Conservation (phyloP, 2,797 vertebrate genomes). For the Tragelaphus eurycerus region DNA sequence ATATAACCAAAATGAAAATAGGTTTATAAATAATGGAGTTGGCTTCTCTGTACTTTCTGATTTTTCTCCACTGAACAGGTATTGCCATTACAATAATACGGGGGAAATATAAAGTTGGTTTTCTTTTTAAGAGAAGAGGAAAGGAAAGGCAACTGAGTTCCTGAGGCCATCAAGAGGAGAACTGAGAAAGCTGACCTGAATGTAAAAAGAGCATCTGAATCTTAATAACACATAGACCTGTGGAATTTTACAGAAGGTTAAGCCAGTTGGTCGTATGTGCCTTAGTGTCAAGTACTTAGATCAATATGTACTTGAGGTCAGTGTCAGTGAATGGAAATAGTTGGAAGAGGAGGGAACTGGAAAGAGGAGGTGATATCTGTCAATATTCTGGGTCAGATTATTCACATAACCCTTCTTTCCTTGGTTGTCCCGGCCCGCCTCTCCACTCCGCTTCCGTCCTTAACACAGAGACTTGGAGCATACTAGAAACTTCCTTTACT, state of each 20-base stretch:
- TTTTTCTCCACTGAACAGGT: not conserved
- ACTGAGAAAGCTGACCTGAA: not conserved
- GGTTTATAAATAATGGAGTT: not conserved
- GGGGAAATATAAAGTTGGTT: not conserved
- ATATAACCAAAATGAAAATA: not conserved
- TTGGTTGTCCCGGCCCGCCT: not conserved
- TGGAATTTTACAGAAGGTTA: constrained; percentile 16
- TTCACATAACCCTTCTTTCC: not conserved
- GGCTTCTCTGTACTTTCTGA: not conserved
- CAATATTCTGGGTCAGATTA: not conserved
- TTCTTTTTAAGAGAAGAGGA: not conserved
- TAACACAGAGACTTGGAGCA: not conserved
- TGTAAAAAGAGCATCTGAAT: constrained; percentile 10
- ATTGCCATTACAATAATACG: not conserved
- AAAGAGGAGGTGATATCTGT: not conserved
- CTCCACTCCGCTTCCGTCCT: not conserved
- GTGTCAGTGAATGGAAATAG: constrained; percentile 22
- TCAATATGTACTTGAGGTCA: constrained; percentile 50
- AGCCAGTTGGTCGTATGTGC: not conserved
- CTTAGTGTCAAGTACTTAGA: not conserved
- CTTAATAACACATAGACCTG: not conserved
- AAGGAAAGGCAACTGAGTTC: not conserved
- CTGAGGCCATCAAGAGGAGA: not conserved
- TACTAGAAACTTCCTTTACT: not conserved
- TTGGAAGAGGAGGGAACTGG: not conserved